phyloP scores from a whole-genome alignment of 2,888 invertebrate genomes.

The Lithophane socia region DNA sequence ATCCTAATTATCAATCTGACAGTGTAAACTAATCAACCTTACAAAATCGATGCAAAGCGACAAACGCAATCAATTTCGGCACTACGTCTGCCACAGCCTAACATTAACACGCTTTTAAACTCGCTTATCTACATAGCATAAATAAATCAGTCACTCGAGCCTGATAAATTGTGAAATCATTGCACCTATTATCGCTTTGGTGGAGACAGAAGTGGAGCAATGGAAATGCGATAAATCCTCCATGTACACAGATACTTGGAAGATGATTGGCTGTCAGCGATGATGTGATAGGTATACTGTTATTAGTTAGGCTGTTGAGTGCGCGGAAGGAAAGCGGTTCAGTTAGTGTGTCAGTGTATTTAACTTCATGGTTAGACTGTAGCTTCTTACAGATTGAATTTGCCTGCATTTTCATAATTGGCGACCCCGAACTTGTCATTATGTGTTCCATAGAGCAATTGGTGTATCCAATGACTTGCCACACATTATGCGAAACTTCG shows the following conservation, averaged over 20 bases:
- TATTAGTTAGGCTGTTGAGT: slow-evolving; percentile 36
- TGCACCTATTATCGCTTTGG: slow-evolving; percentile 62
- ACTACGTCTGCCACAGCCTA: slow-evolving; percentile 28
- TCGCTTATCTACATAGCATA: slow-evolving; percentile 45
- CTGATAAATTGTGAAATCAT: slow-evolving; percentile 63
- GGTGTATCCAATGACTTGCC: too few relatives aligned
- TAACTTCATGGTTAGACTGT: slow-evolving; percentile 29
- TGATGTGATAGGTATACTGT: slow-evolving; percentile 47
- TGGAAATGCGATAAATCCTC: slow-evolving; percentile 59
- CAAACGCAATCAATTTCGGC: slow-evolving; percentile 43
- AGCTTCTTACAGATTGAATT: not conserved
- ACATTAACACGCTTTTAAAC: slow-evolving; percentile 50
- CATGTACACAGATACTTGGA: slow-evolving; percentile 15
- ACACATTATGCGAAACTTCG: not conserved
- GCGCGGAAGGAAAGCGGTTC: slow-evolving; percentile 51
- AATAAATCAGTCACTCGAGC: slow-evolving; percentile 62
- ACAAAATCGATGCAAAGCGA: slow-evolving; percentile 38
- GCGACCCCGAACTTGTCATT: slow-evolving; percentile 4
- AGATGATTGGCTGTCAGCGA: slow-evolving; percentile 55
- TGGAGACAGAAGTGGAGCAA: slow-evolving; percentile 65
- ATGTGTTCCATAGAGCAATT: not conserved
- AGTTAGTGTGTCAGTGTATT: slow-evolving; percentile 36
- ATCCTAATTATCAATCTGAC: slow-evolving; percentile 10
- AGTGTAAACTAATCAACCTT: slow-evolving; percentile 23
- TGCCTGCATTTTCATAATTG: slow-evolving; percentile 23